Conservation (phyloP, 2,888 invertebrate genomes). For the Myathropa florea region DNA sequence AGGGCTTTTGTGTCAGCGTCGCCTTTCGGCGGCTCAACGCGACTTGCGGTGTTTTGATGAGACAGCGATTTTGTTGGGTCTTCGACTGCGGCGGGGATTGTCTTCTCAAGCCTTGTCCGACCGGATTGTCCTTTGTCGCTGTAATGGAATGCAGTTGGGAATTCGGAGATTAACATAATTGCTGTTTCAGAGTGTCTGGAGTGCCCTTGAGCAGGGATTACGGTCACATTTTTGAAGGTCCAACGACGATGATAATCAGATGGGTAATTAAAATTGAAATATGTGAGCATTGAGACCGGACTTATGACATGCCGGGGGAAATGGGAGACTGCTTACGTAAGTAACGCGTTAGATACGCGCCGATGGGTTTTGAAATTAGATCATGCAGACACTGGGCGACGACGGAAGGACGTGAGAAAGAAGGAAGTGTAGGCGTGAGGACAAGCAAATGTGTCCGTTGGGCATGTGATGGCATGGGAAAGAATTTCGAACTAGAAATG, state of each 20-base stretch:
- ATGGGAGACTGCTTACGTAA: background rate
- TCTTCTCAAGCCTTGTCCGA: background rate
- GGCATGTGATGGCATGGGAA: constrained; percentile 34
- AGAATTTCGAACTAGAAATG: constrained; percentile 1
- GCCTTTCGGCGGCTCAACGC: constrained; percentile 10
- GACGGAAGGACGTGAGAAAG: constrained; percentile 30
- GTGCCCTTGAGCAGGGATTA: constrained; percentile 8
- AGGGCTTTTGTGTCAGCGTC: constrained; percentile 39
- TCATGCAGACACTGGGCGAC: background rate
- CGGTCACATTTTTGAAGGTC: constrained; percentile 1
- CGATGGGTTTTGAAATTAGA: constrained; percentile 52
- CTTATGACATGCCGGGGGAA: background rate
- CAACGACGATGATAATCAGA: constrained; percentile 46
- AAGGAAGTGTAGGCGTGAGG: background rate
- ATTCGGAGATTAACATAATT: constrained; percentile 52
- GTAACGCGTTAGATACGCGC: constrained; percentile 49
- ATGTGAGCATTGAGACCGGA: constrained; percentile 7
- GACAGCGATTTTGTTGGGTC: constrained; percentile 33
- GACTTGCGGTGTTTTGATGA: constrained; percentile 39
- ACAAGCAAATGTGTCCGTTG: background rate
- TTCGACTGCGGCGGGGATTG: background rate
- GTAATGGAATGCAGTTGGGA: constrained; percentile 37
- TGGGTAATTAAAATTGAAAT: constrained; percentile 61
- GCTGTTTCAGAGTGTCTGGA: constrained; percentile 37
- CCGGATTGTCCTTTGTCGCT: constrained; percentile 53